Conservation (phyloP, 2,888 invertebrate genomes). For the Caenorhabditis wallacei region DNA sequence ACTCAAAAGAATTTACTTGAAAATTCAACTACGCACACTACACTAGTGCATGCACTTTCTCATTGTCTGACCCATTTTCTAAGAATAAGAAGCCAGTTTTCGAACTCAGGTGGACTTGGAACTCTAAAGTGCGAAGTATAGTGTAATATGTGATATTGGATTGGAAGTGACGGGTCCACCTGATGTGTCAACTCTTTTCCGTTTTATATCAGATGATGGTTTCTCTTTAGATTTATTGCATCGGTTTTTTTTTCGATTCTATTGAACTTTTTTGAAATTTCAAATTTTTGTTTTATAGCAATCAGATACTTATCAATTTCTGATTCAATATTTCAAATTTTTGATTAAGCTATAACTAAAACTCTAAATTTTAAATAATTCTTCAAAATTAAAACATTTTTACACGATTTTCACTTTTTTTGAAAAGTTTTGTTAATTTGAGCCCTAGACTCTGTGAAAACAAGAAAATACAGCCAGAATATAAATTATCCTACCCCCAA, state of each 20-base stretch:
- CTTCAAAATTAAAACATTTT: too few species aligned
- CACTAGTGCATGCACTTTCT: slow-evolving; percentile 14
- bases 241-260: neutral
- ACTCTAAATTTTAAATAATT: too few species aligned
- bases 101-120: slow-evolving; percentile 32
- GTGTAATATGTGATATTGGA: slow-evolving; percentile 15
- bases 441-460: too few species aligned
- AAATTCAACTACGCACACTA: slow-evolving; percentile 43
- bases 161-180: neutral
- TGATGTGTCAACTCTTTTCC: neutral
- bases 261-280: neutral
- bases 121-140: slow-evolving; percentile 36
- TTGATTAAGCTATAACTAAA: too few species aligned
- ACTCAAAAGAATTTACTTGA: slow-evolving; percentile 58
- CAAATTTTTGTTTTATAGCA: neutral
- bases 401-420: too few species aligned
- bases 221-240: neutral
- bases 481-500: too few species aligned
- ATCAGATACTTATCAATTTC: neutral
- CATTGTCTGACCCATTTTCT: slow-evolving; percentile 31
- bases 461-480: too few species aligned
- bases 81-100: slow-evolving; percentile 20
- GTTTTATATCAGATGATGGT: neutral
- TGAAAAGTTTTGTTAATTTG: too few species aligned
- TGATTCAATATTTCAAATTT: too few species aligned